Evolutionary conservation across 2,797 vertebrate species (phyloP).

Genomic region (Mus minutoides): DNA sequence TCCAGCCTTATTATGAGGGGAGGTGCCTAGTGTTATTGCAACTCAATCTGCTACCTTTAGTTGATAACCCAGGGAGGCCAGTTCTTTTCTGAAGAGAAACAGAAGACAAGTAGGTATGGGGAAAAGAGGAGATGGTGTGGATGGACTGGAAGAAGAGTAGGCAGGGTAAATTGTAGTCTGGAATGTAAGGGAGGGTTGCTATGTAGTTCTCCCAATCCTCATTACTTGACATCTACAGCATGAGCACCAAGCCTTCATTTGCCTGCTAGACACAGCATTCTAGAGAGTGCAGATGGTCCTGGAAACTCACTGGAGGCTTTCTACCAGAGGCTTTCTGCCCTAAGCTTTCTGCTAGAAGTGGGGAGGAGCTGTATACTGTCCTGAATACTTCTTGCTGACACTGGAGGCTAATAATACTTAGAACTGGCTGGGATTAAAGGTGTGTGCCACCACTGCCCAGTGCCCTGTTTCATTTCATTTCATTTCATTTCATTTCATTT

Average conservation of each 20-base stretch:
- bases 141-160: no score
- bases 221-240: background rate
- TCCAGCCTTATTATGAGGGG: background rate
- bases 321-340: background rate
- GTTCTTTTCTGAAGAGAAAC: background rate
- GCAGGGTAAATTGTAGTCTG: background rate
- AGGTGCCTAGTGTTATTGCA: background rate
- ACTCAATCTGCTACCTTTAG: background rate
- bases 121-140: no score
- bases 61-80: background rate
- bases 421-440: background rate
- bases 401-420: background rate
- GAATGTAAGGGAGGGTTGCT: background rate
- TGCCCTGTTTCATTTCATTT: background rate
- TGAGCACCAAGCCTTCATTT: background rate
- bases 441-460: background rate
- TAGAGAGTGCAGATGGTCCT: background rate
- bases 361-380: background rate
- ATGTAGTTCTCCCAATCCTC: background rate
- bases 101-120: background rate
- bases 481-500: background rate
- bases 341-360: background rate
- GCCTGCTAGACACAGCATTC: background rate
- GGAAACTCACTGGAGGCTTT: background rate
- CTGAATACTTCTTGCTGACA: background rate